Base-by-base conservation (phyloP, 2,888 invertebrate species). In the Callimorpha dominula region DNA sequence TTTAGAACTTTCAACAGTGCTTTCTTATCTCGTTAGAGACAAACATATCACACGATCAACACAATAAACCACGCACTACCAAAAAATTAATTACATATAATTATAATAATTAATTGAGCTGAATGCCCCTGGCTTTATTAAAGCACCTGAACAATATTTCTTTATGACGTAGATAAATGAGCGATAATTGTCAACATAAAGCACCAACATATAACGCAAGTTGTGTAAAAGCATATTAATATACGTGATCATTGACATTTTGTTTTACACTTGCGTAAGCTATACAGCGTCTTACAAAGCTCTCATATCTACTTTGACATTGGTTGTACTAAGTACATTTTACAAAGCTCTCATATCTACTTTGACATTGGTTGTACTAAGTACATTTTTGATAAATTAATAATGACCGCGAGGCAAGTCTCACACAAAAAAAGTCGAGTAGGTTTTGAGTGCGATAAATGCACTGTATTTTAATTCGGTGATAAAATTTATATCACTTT, bases 71-170 rank as follows among this genome's bases (percentile, higher is more conserved):
- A 50, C 54, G 43, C 42, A 65, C 46, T 52, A 63, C 20, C 40
- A 71, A 77, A 74, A 72, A 68, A 67, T 63, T 52, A 20, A 43
- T 60, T 60, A 40, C 65, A 63, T 49, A 63, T 68, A 72, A 72
- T 75, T 70, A 75, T 50, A 57, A 62, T 68, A 71, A 73, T 68
- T 68, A 78, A 78, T 81, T 77, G 76, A 65, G 70, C 42, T 67
- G 17, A 60, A 66, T 65, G 65, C 17, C 84, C 82, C 81, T 81
- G 81, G 76, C 73, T 75, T 78, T 71, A 79, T 74, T 73, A 67
- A 46, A 68, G 46, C 42, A 49, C 60, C 72, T 65, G 49, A 73
- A 65, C 42, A 14, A 60, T 73, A 57, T 68, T 69, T 73, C 65
- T 67, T 52, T 17, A 50, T 46, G 15, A 54, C 42, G 14, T 67